Conservation (phyloP, 2,797 vertebrate genomes). For the Betta splendens region DNA sequence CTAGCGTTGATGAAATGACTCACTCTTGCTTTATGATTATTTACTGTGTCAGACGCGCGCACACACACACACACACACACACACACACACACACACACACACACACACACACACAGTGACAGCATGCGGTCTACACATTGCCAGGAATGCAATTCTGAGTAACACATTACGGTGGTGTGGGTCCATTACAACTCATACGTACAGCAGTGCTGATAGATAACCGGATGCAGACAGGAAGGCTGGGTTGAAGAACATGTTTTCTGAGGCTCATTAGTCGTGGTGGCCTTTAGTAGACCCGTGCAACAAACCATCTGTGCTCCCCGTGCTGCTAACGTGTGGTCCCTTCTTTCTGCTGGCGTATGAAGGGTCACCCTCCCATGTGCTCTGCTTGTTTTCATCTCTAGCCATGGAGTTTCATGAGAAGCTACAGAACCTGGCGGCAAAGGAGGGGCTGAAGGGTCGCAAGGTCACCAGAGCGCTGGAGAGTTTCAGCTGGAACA, state of each 20-base stretch:
- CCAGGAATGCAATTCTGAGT: too few relatives aligned
- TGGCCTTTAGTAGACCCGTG: too few relatives aligned
- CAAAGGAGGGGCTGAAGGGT: constrained; percentile 91
- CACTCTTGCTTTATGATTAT: background rate
- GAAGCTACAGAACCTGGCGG: constrained; percentile 87
- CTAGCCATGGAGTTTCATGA: constrained; percentile 95
- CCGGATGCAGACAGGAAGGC: too few relatives aligned
- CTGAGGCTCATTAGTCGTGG: too few relatives aligned
- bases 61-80: background rate
- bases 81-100: background rate
- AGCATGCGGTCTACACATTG: background rate
- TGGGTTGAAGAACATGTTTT: too few relatives aligned
- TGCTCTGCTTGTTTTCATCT: background rate
- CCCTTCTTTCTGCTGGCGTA: background rate
- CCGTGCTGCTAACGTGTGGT: too few relatives aligned
- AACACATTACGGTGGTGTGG: too few relatives aligned
- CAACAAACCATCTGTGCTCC: too few relatives aligned
- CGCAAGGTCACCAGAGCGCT: constrained; percentile 90
- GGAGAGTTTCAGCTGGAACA: constrained; percentile 97
- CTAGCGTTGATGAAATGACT: background rate
- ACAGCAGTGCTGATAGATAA: too few relatives aligned
- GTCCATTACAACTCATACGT: too few relatives aligned
- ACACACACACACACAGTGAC: background rate
- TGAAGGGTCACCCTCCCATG: background rate
- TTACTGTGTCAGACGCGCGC: background rate